These are phyloP conservation scores for Heliconius ismenius DNA, from an alignment of 2,888 invertebrate species.

Conservation along the genomic window DNA sequence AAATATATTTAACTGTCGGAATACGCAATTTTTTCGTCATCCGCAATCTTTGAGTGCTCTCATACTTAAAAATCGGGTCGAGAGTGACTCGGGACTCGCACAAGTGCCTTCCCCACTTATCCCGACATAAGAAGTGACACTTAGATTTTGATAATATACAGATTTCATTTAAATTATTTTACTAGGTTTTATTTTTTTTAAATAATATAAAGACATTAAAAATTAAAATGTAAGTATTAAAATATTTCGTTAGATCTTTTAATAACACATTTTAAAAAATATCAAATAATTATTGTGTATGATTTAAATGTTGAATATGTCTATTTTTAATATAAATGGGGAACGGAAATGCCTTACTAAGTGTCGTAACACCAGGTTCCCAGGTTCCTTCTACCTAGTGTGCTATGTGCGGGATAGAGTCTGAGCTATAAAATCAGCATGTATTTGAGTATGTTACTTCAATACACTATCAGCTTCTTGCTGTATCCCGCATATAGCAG, in stretches of 20 bases:
- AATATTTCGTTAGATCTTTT: background rate
- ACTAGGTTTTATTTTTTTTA: background rate
- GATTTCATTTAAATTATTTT: constrained; percentile 28
- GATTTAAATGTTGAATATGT: too few relatives aligned
- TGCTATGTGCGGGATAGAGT: too few relatives aligned
- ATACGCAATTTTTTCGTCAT: constrained; percentile 39
- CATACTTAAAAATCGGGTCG: constrained; percentile 39
- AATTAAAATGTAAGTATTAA: background rate
- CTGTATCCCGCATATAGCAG: too few relatives aligned
- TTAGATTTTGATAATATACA: constrained; percentile 38
- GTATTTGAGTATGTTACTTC: too few relatives aligned
- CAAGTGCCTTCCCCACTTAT: constrained; percentile 36
- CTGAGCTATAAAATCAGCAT: too few relatives aligned
- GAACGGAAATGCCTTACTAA: too few relatives aligned
- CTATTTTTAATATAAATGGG: too few relatives aligned
- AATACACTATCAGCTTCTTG: too few relatives aligned
- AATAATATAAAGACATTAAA: background rate
- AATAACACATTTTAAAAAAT: background rate
- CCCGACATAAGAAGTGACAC: constrained; percentile 38
- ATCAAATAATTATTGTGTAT: background rate
- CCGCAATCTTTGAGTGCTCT: constrained; percentile 33
- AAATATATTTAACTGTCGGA: constrained; percentile 16
- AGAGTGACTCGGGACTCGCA: constrained; percentile 36
- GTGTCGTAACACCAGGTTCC: background rate
- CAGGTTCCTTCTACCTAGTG: background rate